Conservation (phyloP, 2,113 vertebrate genomes). For the Periophthalmus modestus region DNA sequence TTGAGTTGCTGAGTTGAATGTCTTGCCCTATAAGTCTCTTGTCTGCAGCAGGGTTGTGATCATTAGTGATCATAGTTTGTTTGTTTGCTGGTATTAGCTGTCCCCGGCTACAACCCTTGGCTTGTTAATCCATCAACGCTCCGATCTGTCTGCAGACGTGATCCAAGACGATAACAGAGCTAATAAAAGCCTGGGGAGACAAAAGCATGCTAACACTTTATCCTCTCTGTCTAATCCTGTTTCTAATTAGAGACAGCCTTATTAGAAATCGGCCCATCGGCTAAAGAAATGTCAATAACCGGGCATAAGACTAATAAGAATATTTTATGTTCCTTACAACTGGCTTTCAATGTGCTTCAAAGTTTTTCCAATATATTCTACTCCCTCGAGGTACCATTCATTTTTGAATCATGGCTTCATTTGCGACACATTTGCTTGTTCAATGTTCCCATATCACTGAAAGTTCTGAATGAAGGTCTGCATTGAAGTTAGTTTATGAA, state of each 20-base stretch:
- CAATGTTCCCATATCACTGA: neutral
- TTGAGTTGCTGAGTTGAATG: too few species aligned
- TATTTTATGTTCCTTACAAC: neutral
- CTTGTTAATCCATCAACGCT: conserved; percentile 53
- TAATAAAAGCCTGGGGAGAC: conserved; percentile 60
- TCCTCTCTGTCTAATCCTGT: conserved; percentile 57
- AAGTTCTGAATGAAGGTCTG: neutral
- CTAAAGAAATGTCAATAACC: conserved; percentile 13
- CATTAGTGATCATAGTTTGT: neutral
- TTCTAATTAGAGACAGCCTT: conserved; percentile 62
- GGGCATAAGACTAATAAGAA: neutral
- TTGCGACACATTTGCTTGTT: conserved; percentile 11
- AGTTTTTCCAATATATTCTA: conserved; percentile 9
- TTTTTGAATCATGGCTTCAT: conserved; percentile 17
- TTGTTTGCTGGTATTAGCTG: conserved; percentile 36
- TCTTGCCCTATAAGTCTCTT: neutral
- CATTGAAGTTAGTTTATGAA: neutral
- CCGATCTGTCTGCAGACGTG: conserved; percentile 25
- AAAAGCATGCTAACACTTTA: conserved; percentile 58
- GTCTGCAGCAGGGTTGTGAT: conserved; percentile 20
- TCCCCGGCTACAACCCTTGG: conserved; percentile 22
- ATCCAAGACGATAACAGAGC: conserved; percentile 51
- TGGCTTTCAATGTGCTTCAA: neutral
- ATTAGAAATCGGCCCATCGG: conserved; percentile 5
- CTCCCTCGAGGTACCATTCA: conserved; percentile 17